These are phyloP conservation scores for Tenodera sinensis DNA, from an alignment of 2,888 invertebrate species.

Conservation along the genomic window DNA sequence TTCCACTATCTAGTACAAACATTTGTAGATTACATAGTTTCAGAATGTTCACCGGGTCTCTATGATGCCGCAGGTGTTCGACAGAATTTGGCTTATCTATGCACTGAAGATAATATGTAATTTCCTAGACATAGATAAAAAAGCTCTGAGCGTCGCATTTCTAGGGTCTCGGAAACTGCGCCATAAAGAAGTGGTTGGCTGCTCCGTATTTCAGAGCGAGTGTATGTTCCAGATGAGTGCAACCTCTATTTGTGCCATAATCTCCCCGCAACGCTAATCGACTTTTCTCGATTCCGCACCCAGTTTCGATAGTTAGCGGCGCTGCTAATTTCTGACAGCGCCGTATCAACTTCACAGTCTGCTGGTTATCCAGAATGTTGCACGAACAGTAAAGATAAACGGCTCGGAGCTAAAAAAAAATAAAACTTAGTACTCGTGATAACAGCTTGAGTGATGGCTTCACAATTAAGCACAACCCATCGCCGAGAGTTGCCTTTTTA, in stretches of 20 bases:
- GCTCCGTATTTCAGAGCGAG: not conserved
- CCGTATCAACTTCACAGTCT: not conserved
- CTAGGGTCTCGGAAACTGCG: not conserved
- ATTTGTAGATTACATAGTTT: too few species aligned
- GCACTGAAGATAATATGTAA: not conserved
- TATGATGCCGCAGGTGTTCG: not conserved
- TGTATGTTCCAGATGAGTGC: not conserved
- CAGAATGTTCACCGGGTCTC: not conserved
- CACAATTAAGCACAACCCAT: not conserved
- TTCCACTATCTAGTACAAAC: too few species aligned
- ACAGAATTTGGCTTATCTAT: not conserved
- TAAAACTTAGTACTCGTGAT: not conserved
- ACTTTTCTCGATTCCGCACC: not conserved
- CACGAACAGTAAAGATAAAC: not conserved
- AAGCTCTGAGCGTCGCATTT: not conserved
- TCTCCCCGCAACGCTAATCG: not conserved
- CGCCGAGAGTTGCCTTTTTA: not conserved
- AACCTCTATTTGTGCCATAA: not conserved
- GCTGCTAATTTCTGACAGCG: not conserved
- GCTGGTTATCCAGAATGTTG: not conserved
- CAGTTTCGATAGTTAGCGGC: not conserved
- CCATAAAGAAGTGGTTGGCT: not conserved
- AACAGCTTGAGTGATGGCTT: not conserved
- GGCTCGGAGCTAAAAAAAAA: too few species aligned
- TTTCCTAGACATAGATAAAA: not conserved